Conservation (phyloP, 2,797 vertebrate genomes). For the Microhierax caerulescens region DNA sequence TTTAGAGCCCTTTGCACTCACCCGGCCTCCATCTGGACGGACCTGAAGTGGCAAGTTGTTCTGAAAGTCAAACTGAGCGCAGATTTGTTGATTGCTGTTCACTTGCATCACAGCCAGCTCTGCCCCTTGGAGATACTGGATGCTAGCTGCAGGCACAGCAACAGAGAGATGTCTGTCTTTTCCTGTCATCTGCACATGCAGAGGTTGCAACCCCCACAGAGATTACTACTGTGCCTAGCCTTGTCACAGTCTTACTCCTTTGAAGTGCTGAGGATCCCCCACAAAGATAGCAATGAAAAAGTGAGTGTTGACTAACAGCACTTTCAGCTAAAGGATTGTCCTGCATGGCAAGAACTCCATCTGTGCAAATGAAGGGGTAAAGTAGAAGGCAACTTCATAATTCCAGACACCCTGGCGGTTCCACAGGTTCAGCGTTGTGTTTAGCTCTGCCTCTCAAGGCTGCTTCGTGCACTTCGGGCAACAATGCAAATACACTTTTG, state of each 20-base stretch:
- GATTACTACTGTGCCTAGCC: background rate
- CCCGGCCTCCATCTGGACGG: slow-evolving; percentile 50
- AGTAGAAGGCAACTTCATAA: background rate
- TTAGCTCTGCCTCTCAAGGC: background rate
- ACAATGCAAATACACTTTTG: background rate
- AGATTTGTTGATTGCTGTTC: slow-evolving; percentile 67
- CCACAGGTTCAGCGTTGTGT: accelerated
- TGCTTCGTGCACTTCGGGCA: background rate
- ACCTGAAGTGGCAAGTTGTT: slow-evolving; percentile 55
- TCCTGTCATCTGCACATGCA: accelerated
- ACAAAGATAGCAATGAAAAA: background rate
- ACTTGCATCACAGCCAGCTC: slow-evolving; percentile 73
- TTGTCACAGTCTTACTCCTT: background rate
- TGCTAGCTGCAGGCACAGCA: slow-evolving; percentile 65
- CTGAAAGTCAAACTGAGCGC: slow-evolving; percentile 74
- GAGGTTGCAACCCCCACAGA: background rate
- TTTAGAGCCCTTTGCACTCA: slow-evolving; percentile 41
- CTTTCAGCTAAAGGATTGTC: background rate
- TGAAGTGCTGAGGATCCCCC: background rate
- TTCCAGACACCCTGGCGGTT: background rate
- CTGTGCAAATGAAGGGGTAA: background rate
- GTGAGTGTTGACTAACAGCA: accelerated
- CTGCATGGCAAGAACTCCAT: background rate
- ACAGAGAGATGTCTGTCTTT: background rate
- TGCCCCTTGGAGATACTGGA: slow-evolving; percentile 67